Base-by-base conservation (phyloP, 2,797 vertebrate genomes). In the Gouania willdenowi region DNA sequence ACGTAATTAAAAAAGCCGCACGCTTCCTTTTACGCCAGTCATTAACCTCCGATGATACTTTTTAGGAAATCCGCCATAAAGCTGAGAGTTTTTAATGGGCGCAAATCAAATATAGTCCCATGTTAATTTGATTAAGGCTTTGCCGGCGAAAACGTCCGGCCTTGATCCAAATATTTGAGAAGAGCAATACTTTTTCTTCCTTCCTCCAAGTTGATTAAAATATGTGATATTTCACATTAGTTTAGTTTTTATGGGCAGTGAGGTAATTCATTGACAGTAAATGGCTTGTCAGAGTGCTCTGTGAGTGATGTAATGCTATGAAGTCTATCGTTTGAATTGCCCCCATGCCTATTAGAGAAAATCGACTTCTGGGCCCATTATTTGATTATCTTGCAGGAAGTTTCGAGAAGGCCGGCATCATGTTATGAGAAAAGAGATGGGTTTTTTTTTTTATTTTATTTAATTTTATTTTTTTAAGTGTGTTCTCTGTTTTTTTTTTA, bases 201-300 rank as follows among this genome's bases (percentile, higher is more conserved):
- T 35, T 71, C 64, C 49, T 75, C 66, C 75, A 82, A 88, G 86
- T 86, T 90, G 84, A 90, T 89, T 88, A 87, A 89, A 89, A 88
- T 90, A 86, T 86, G 80, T 64, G 76, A 81, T 88, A 87, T 86
- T 88, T 89, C 77, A 79, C 85, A 90, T 89, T 86, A 89, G 86
- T 87, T 89, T 79, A 71, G 74, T 81, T 81, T 87, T 88, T 88
- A 87, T 89, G 82, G 79, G 38, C 65, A 59, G 74, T 77, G 81
- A 78, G 81, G 81, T 86, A 79, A 88, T 84, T 87, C 66, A 81
- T 79, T 85, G 79, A 84, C 75, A 75, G 65, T 70, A 77, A 82
- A 82, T 85, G 82, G 82, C 79, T 86, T 89, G 83, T 73, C 74
- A 79, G 77, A 75, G 65, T 75, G 68, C 79, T 77, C 74, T 38